Percentiles rank a stretch among this genome's conserved stretches.
These are phyloP conservation scores for Agrilus mali DNA, from an alignment of 2,888 invertebrate species.

Conservation along the genomic window DNA sequence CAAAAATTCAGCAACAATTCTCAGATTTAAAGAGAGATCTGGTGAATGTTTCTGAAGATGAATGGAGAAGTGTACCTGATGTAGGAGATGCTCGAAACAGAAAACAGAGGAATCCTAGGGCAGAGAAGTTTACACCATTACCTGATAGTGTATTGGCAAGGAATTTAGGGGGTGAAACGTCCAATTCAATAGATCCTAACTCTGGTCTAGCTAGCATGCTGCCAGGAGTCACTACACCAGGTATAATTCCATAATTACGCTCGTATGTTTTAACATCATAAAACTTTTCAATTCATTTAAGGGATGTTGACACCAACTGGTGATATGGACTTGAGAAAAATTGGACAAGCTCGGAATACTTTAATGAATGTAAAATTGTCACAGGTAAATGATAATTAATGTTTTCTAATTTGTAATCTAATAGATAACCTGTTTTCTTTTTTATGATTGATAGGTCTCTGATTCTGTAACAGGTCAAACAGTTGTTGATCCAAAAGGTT, in stretches of 20 bases:
- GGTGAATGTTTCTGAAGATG: conserved; percentile 73
- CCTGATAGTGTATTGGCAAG: conserved; percentile 90
- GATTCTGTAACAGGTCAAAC: conserved; percentile 99
- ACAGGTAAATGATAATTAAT: conserved; percentile 38
- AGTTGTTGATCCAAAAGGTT: conserved; percentile 98
- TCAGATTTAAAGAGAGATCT: conserved; percentile 89
- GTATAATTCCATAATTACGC: conserved; percentile 21
- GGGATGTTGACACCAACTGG: conserved; percentile 75
- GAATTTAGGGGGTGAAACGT: conserved; percentile 72
- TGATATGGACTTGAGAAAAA: conserved; percentile 94
- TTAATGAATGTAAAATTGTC: conserved; percentile 98
- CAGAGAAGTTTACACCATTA: conserved; percentile 93
- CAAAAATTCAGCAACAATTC: conserved; percentile 99
- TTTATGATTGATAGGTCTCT: conserved; percentile 45
- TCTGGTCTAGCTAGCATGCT: conserved; percentile 81
- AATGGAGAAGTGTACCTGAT: conserved; percentile 96
- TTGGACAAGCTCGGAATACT: conserved; percentile 97
- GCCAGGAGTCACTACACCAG: conserved; percentile 75
- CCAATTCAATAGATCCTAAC: conserved; percentile 67
- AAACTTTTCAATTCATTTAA: conserved; percentile 5
- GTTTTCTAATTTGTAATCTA: not conserved
- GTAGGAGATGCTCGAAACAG: conserved; percentile 98
- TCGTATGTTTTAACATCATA: no score
- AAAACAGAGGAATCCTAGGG: conserved; percentile 87
- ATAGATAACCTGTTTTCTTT: not conserved